Base-by-base conservation (phyloP, 2,797 vertebrate genomes). In the Peromyscus aztecus region DNA sequence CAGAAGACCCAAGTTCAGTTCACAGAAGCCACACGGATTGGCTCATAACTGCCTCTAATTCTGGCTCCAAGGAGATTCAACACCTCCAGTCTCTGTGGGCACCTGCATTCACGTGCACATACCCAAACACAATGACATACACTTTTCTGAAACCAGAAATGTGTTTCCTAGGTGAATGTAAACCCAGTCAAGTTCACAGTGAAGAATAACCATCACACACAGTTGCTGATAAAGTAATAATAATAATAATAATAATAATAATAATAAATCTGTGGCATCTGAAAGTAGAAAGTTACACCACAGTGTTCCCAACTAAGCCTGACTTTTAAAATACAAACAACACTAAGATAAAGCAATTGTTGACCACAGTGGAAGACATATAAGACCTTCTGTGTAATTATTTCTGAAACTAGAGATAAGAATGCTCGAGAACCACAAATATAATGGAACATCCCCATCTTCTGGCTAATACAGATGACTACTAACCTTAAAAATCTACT, bases 361-460 rank as follows among this genome's bases (percentile, higher is more conserved):
- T 82, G 76, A 93, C 34, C 23, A 29, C 0, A 84, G 67, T 31
- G 63, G 57, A 95, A 95, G 27, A 93, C 31, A 90, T 49, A 63
- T 52, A 65, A 85, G 57, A 89, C 40, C 40, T 71, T 75, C 1
- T 6, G 37, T 76, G 55, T 46, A 82, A 88, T 88, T 94, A 94
- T 81, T 80, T 94, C 46, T 96, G 46, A 97, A 95, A 80, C 69
- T 90, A 89, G 57, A 95, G 57, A 86, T 4, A 94, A 96, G 88
- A 46, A 95, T n/a, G 63, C 43, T 83, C 19, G 93, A 81, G 71
- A 97, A 86, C 78, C n/a, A 94, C 75, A 95, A 98, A 96, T 97
- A 95, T 96, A 98, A 97, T 73, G 73, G 97, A 97, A 96, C 27
- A 96, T 91, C 95, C 19, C 97, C 95, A 95, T 95, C 96, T 97